These are phyloP conservation scores for Agonopterix alstromeriana DNA, from an alignment of 2,888 invertebrate genomes.

Conservation along the genomic window DNA sequence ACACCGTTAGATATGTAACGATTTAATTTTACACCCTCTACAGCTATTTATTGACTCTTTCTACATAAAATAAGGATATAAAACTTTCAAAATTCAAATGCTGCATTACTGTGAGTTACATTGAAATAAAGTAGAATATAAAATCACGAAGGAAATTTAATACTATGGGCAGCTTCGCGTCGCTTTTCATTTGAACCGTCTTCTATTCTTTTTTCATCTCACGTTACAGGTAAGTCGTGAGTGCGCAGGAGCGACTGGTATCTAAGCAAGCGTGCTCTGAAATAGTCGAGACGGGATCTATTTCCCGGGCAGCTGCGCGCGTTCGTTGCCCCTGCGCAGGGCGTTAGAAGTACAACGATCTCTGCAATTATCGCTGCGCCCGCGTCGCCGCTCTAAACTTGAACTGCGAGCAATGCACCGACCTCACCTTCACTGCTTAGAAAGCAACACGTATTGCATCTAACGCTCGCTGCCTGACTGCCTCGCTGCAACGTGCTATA, in stretches of 20 bases:
- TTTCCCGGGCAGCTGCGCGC: slow-evolving; percentile 73
- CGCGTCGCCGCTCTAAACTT: slow-evolving; percentile 57
- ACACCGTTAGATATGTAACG: too few relatives aligned
- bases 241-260: slow-evolving; percentile 39
- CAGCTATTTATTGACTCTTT: too few relatives aligned
- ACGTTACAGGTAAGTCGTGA: slow-evolving; percentile 54
- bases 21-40: too few relatives aligned
- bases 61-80: too few relatives aligned
- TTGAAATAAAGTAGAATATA: too few relatives aligned
- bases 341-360: slow-evolving; percentile 74
- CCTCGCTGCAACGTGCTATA: slow-evolving; percentile 19
- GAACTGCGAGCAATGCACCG: slow-evolving; percentile 58
- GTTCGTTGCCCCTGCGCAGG: slow-evolving; percentile 69
- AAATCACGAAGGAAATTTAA: too few relatives aligned
- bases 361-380: slow-evolving; percentile 55
- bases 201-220: slow-evolving; percentile 8
- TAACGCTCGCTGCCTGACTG: slow-evolving; percentile 30
- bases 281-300: slow-evolving; percentile 74
- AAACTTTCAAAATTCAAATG: too few relatives aligned
- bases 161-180: too few relatives aligned
- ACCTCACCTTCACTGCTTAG: slow-evolving; percentile 72
- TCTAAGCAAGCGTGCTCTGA: slow-evolving; percentile 64
- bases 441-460: slow-evolving; percentile 67
- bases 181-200: background rate
- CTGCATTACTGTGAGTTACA: too few relatives aligned